Evolutionary conservation across 2,888 invertebrate species (phyloP).

Genomic region (Limnephilus lunatus): DNA sequence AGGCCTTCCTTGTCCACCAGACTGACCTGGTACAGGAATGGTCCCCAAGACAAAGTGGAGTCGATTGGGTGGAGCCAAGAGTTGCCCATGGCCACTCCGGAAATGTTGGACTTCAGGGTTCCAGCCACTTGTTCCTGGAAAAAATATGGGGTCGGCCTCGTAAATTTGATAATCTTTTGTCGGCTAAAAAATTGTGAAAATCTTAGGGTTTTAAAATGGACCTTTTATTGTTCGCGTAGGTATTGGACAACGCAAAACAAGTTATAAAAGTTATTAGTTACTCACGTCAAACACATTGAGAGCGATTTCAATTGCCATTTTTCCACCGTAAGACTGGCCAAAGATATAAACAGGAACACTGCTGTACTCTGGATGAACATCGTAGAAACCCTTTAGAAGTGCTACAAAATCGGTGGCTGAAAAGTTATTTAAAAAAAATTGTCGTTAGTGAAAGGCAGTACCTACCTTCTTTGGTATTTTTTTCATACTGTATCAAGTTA

Average conservation of each 20-base stretch:
- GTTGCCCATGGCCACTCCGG: slow-evolving; percentile 88
- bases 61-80: slow-evolving; percentile 94
- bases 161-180: too few relatives aligned
- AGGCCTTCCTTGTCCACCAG: slow-evolving; percentile 84
- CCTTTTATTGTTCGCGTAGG: too few relatives aligned
- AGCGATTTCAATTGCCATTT: slow-evolving; percentile 93
- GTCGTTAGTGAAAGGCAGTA: too few relatives aligned
- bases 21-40: slow-evolving; percentile 85
- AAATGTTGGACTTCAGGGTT: slow-evolving; percentile 82
- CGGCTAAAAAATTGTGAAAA: too few relatives aligned
- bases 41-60: slow-evolving; percentile 90
- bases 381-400: slow-evolving; percentile 84
- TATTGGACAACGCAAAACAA: too few relatives aligned
- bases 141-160: neutral
- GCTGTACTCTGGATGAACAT: slow-evolving; percentile 82
- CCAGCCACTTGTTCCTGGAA: slow-evolving; percentile 80
- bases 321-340: slow-evolving; percentile 95
- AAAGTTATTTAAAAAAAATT: slow-evolving; percentile 65
- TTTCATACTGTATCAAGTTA: neutral
- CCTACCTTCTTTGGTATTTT: too few relatives aligned
- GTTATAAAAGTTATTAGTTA: neutral
- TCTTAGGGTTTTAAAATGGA: too few relatives aligned
- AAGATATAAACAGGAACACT: slow-evolving; percentile 88
- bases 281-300: slow-evolving; percentile 77
- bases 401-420: slow-evolving; percentile 85